A percentile compares a stretch with the other conserved stretches of the same genome.
phyloP scores from a whole-genome alignment of 2,888 invertebrate genomes.

The Taphrorychus bicolor region DNA sequence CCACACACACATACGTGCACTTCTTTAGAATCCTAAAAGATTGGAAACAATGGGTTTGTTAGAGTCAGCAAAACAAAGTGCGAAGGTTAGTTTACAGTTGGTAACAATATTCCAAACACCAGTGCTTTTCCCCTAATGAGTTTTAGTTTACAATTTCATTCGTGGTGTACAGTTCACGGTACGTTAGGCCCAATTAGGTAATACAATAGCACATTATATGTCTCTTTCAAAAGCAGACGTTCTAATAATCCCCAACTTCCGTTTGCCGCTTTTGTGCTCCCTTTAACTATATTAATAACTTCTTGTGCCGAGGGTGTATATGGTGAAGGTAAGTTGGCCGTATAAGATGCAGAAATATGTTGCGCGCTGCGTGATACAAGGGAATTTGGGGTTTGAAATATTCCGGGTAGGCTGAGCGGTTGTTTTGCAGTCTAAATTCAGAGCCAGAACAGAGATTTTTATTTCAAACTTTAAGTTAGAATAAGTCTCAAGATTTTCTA shows the following conservation, averaged over 20 bases:
- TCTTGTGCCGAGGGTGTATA: slow-evolving; percentile 23
- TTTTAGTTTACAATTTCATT: background rate
- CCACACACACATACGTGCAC: background rate
- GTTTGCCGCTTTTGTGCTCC: slow-evolving; percentile 28
- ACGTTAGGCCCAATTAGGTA: slow-evolving; percentile 13
- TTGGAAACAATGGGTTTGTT: background rate
- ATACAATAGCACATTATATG: slow-evolving; percentile 28
- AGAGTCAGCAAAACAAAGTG: background rate
- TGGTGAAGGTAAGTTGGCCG: slow-evolving; percentile 19
- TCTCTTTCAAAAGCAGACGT: slow-evolving; percentile 30
- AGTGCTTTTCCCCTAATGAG: background rate
- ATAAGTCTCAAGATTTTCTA: too few relatives aligned
- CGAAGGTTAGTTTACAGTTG: slow-evolving; percentile 1
- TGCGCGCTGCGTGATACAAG: too few relatives aligned
- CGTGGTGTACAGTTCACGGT: slow-evolving; percentile 2
- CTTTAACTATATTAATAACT: slow-evolving; percentile 29
- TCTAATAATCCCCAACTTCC: slow-evolving; percentile 28
- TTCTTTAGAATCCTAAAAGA: background rate
- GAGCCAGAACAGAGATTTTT: too few relatives aligned
- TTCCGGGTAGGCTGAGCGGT: background rate
- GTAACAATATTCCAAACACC: background rate
- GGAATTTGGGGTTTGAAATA: background rate
- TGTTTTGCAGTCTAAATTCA: background rate
- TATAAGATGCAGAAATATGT: slow-evolving; percentile 24
- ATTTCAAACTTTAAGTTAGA: too few relatives aligned